These are phyloP conservation scores for Nycteola revayana DNA, from an alignment of 2,888 invertebrate genomes.

Conservation along the genomic window DNA sequence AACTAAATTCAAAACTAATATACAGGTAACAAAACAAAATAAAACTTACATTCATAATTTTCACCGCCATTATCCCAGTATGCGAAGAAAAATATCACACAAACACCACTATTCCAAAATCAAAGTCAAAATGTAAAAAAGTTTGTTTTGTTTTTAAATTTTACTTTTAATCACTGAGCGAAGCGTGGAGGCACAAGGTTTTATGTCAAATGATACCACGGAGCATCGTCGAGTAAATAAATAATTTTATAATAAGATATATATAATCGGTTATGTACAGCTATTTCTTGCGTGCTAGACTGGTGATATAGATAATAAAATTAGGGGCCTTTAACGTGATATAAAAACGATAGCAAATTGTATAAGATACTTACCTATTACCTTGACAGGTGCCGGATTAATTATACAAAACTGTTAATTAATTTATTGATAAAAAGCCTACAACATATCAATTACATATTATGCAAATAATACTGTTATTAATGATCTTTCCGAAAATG, in stretches of 20 bases:
- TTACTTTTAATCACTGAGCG: slow-evolving; percentile 2
- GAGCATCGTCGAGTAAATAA: slow-evolving; percentile 18
- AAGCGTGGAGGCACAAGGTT: slow-evolving; percentile 11
- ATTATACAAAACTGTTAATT: no score
- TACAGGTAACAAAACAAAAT: neutral
- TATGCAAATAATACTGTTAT: no score
- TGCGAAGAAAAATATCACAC: slow-evolving; percentile 8
- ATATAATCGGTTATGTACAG: slow-evolving; percentile 32
- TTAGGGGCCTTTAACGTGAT: slow-evolving; percentile 16
- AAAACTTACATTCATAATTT: slow-evolving; percentile 17
- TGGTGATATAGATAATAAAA: slow-evolving; percentile 46
- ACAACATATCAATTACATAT: no score
- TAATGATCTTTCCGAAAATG: no score
- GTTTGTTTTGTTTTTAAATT: neutral
- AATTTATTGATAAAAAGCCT: no score
- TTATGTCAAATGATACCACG: slow-evolving; percentile 23
- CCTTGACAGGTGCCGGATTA: no score
- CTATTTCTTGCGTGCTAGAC: slow-evolving; percentile 42
- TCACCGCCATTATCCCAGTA: slow-evolving; percentile 27
- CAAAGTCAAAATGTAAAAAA: neutral
- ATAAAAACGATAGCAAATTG: no score
- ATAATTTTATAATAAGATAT: slow-evolving; percentile 17
- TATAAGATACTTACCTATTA: no score
- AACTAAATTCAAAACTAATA: no score
- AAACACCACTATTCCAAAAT: slow-evolving; percentile 10